phyloP scores from a whole-genome alignment of 2,113 vertebrate genomes.

The Pomatostomus ruficeps region DNA sequence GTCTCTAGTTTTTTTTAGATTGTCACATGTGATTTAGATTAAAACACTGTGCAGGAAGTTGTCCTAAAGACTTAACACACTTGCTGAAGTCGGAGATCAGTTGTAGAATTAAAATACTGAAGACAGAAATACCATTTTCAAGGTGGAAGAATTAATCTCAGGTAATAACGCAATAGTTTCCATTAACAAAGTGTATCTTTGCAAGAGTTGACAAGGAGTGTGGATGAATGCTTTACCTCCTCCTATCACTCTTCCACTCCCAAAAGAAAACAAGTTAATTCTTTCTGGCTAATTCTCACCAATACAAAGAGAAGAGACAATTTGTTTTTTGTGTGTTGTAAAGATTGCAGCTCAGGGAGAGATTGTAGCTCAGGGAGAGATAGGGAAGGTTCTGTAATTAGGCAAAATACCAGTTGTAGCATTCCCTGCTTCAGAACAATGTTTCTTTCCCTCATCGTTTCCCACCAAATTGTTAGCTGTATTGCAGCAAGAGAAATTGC shows the following conservation, averaged over 20 bases:
- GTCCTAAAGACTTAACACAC: neutral
- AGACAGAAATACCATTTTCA: neutral
- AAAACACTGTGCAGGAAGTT: neutral
- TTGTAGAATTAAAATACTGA: neutral
- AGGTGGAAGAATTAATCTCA: neutral
- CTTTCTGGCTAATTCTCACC: neutral
- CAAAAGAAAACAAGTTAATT: neutral
- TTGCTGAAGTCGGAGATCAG: neutral
- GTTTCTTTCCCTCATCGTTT: neutral
- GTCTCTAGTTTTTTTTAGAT: neutral
- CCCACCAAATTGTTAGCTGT: neutral
- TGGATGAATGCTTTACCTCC: neutral
- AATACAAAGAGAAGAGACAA: neutral
- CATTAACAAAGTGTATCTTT: neutral
- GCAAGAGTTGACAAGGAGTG: neutral
- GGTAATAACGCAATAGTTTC: neutral
- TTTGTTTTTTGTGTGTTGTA: neutral
- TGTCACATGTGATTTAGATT: neutral
- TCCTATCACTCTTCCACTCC: neutral
- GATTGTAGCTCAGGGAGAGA: neutral
- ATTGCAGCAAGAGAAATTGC: neutral
- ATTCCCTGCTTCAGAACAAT: neutral
- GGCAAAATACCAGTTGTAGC: neutral
- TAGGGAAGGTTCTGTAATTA: neutral
- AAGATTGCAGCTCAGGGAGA: neutral